Percentiles rank a stretch among this genome's conserved stretches.
These are phyloP conservation scores for Dasypus novemcinctus DNA, from an alignment of 2,113 vertebrate species.

Conservation along the genomic window DNA sequence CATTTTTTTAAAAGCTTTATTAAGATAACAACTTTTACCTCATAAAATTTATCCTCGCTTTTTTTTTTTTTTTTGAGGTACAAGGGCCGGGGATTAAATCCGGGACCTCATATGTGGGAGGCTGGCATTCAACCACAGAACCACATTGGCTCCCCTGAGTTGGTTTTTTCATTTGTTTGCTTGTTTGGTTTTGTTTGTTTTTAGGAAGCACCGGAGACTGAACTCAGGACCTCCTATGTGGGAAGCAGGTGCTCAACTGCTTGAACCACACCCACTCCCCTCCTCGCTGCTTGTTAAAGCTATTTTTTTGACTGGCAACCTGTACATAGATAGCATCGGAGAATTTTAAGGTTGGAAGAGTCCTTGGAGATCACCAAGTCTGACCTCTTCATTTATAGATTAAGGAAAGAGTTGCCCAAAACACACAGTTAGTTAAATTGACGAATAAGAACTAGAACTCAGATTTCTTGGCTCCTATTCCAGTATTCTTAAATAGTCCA, in stretches of 20 bases:
- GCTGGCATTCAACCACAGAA: no score
- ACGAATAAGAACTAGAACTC: not conserved
- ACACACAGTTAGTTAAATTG: not conserved
- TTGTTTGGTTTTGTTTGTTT: no score
- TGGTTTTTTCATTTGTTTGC: no score
- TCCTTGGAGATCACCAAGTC: not conserved
- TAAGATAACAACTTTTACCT: not conserved
- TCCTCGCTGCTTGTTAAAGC: not conserved
- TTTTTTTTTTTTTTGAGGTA: no score
- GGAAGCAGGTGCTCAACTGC: no score
- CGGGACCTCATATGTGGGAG: no score
- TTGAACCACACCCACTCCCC: no score
- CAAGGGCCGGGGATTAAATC: no score
- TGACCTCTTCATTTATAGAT: not conserved
- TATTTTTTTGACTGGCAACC: not conserved
- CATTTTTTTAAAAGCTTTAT: not conserved
- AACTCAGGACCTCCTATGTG: no score
- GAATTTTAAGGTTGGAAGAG: not conserved
- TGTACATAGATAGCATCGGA: slow-evolving; percentile 1
- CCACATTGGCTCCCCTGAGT: no score
- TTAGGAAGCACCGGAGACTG: no score
- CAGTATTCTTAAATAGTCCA: not conserved
- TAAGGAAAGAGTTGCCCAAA: not conserved
- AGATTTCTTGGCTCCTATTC: not conserved
- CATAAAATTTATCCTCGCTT: not conserved